Evolutionary conservation across 2,797 vertebrate genomes (phyloP), one percentile per base, ranked within the genome.

Genomic region (Caiman crocodilus): DNA sequence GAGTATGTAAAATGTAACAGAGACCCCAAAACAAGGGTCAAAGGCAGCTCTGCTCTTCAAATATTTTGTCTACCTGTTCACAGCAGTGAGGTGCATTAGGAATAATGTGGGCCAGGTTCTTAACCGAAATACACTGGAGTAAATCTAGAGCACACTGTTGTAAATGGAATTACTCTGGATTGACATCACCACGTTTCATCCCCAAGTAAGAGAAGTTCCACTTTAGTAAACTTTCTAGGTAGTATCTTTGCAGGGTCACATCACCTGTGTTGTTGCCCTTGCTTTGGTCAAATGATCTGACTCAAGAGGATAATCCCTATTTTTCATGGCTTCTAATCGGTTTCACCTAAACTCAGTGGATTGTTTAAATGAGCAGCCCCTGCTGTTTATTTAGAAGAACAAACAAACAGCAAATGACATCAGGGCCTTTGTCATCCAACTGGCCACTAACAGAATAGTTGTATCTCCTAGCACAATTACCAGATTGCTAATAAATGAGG

Each of bases 61-160:
- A 83, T 94, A 96, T 92, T 96, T 94, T 88, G 87, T 75, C 76
- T 92, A 94, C 95, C 91, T 91, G 94, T 95, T 95, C 95, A 93
- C 92, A 93, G 91, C 88, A 83, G 23, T 42, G 84, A 90, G 91
- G 91, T 94, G 81, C 71, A 88, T 92, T 91, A 96, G 12, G 56
- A 92, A 86, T 95, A 96, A 97, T 90, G 95, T 83, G 92, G 87
- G 89, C 88, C 94, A 96, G 91, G 78, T 87, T 95, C 90, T 87
- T 80, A 25, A 79, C 90, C 94, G 89, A 94, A 85, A 93, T 91
- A 92, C 0, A 0, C 1, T 0, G 28, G 90, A 81, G 84, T 94
- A 93, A 94, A 95, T 87, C 74, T 90, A 94, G 83, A 92, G 79
- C 0, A 0, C 30, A 61, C 79, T 93, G 94, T 20, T 93, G 83